Conservation (phyloP, 1,140 invertebrate species). For the Uloborus diversus region DNA sequence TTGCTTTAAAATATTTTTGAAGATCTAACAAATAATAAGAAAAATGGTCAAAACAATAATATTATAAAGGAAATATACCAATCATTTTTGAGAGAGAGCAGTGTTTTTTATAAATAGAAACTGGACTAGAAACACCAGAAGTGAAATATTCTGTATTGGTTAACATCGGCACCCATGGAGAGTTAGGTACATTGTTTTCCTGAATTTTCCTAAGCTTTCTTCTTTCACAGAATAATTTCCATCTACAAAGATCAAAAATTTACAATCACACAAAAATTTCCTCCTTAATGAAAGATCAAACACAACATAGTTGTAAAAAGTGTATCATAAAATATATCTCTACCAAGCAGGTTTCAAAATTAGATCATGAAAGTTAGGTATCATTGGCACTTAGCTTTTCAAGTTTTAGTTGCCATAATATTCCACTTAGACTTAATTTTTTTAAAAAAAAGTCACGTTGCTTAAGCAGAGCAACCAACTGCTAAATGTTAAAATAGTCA, state of each 20-base stretch:
- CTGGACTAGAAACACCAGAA: conserved; percentile 28
- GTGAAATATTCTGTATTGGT: conserved; percentile 21
- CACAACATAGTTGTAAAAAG: too few species aligned
- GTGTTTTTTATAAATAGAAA: conserved; percentile 30
- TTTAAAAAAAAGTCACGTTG: too few species aligned
- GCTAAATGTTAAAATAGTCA: too few species aligned
- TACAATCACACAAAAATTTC: not conserved
- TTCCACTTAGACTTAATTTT: not conserved
- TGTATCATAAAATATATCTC: too few species aligned
- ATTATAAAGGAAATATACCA: not conserved
- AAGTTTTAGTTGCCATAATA: too few species aligned
- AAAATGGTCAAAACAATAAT: not conserved
- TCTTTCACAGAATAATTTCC: conserved; percentile 37
- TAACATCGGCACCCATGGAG: conserved; percentile 39
- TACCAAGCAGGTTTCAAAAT: too few species aligned
- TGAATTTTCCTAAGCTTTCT: conserved; percentile 6
- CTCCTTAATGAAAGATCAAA: too few species aligned
- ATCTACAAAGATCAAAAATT: conserved; percentile 13
- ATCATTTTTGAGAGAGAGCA: conserved; percentile 11
- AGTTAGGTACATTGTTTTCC: conserved; percentile 21
- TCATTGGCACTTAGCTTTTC: too few species aligned
- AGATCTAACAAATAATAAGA: not conserved
- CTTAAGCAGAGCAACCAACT: too few species aligned
- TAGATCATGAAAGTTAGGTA: too few species aligned
- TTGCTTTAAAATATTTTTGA: not conserved